Conservation (phyloP, 1,140 invertebrate species). For the Xylocopa sonorina region DNA sequence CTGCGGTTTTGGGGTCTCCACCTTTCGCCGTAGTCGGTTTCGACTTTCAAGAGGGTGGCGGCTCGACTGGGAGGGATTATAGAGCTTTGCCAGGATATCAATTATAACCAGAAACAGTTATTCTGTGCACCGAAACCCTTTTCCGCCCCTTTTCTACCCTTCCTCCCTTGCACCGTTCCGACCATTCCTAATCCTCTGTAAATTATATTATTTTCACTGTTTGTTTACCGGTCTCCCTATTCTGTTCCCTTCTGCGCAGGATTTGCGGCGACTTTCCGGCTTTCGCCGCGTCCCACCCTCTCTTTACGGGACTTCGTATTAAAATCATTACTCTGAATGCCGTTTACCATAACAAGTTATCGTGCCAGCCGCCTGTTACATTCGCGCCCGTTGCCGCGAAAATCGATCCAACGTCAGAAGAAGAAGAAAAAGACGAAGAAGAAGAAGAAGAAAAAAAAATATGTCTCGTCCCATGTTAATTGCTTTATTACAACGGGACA, state of each 20-base stretch:
- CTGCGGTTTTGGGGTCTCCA: conserved; percentile 75
- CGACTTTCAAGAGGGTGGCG: conserved; percentile 78
- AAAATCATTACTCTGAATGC: conserved; percentile 63
- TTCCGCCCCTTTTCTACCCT: conserved; percentile 62
- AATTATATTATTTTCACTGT: conserved; percentile 82
- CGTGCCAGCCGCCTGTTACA: background rate
- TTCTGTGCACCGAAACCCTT: conserved; percentile 69
- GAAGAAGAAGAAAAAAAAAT: background rate
- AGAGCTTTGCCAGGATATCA: conserved; percentile 82
- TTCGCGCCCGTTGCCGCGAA: background rate
- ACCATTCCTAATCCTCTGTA: conserved; percentile 80
- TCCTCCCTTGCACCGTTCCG: conserved; percentile 58
- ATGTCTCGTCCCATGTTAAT: background rate
- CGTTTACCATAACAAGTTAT: conserved; percentile 49
- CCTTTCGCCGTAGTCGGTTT: conserved; percentile 76
- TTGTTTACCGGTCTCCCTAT: conserved; percentile 80
- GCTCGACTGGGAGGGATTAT: conserved; percentile 77
- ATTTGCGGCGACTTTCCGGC: conserved; percentile 81
- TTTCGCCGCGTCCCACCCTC: conserved; percentile 73
- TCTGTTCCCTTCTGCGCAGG: conserved; percentile 75
- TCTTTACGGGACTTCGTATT: conserved; percentile 60
- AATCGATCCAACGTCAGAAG: background rate
- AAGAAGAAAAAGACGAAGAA: background rate
- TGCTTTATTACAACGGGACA: background rate
- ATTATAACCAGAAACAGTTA: conserved; percentile 81